Base-by-base conservation (phyloP, 2,888 invertebrate genomes). In the Chaetogeoica ovagalla region DNA sequence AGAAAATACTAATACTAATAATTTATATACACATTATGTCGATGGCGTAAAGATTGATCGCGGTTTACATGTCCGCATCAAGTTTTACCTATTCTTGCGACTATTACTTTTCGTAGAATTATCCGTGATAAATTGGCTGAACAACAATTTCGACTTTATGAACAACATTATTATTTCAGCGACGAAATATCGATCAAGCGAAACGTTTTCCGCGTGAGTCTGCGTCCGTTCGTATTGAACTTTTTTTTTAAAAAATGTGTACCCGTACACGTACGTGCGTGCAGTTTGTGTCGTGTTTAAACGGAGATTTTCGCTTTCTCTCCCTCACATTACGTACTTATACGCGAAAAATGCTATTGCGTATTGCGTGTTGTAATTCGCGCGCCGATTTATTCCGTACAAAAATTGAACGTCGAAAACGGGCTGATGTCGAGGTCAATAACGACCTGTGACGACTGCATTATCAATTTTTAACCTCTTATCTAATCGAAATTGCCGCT, bases 41-140 rank as follows among this genome's bases (percentile, higher is more conserved):
- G 48, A 76, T 59, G 19, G 15, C 59, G 6, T 43, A 76, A 68
- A 68, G 75, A 76, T 76, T 76, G 75, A 76, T 76, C 30, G 75
- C 59, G 21, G 21, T 74, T 74, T 55, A 74, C 74, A 21, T 65
- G 55, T 65, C 55, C 39, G 19, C 55, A n/a, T n/a, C n/a, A 21
- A 65, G 37, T 55, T 74, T 74, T 48, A 48, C 48, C 48, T 1
- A n/a, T n/a, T 48, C 48, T 48, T 15, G 13, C 48, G 13, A 3
- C 48, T 15, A 15, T 48, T n/a, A 48, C 48, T 48, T 13, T 48
- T 48, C 48, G 3, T 15, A 15, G 48, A 13, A 17, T 39, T 74
- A 52, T 74, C 17, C 37, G 37, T 11, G 55, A 39, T 39, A 55
- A 11, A 65, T 39, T 30, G 37, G 55, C 63, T 65, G n/a, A 65